Evolutionary conservation across 2,797 vertebrate genomes (phyloP).

Genomic region (Paratrypauchen microcephalus): DNA sequence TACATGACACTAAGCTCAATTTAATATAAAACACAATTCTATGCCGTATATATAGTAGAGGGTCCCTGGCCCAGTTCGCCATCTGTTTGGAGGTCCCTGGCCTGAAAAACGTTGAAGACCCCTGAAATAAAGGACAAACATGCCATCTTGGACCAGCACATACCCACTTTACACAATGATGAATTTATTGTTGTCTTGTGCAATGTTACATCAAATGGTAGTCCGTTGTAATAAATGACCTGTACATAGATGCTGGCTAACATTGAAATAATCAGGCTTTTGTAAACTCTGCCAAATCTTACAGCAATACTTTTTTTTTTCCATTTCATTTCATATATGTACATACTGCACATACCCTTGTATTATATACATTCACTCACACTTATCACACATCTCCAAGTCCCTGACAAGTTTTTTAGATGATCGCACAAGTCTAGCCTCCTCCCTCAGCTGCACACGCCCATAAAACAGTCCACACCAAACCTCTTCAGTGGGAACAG

Average conservation of each 20-base stretch:
- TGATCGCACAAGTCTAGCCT: conserved; percentile 4
- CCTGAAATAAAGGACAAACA: neutral
- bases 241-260: conserved; percentile 18
- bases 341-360: conserved; percentile 20
- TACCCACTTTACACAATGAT: conserved; percentile 30
- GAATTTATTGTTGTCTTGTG: conserved; percentile 58
- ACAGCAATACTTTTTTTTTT: neutral
- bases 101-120: too few species aligned
- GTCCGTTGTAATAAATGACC: conserved; percentile 1
- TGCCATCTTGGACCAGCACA: neutral
- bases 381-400: conserved; percentile 21
- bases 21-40: too few species aligned
- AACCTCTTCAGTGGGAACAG: conserved; percentile 23
- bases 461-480: conserved; percentile 10
- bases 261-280: conserved; percentile 12
- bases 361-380: conserved; percentile 31
- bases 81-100: too few species aligned
- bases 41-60: too few species aligned
- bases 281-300: conserved; percentile 18
- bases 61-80: too few species aligned
- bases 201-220: conserved; percentile 26
- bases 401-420: conserved; percentile 19
- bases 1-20: too few species aligned
- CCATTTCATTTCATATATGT: conserved; percentile 40
- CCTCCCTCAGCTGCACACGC: conserved; percentile 7